These are phyloP conservation scores for Melinaea menophilus DNA, from an alignment of 2,888 invertebrate species.

Conservation along the genomic window DNA sequence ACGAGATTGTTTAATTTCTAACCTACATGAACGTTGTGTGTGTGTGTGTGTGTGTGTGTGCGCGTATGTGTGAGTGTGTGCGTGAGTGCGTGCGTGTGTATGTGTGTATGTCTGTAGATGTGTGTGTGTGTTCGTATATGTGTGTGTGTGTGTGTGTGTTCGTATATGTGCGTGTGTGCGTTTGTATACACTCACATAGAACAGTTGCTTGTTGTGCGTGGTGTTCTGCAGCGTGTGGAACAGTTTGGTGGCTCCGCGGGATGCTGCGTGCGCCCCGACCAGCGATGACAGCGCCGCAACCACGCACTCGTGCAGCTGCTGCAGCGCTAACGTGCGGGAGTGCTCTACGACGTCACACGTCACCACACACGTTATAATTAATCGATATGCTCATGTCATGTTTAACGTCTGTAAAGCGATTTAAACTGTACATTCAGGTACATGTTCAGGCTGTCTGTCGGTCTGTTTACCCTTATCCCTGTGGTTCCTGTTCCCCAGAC, in stretches of 20 bases:
- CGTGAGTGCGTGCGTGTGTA: no score
- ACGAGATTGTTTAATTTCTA: neutral
- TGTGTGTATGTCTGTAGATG: no score
- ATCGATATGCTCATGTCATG: no score
- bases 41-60: conserved; percentile 1
- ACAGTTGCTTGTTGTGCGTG: conserved; percentile 91
- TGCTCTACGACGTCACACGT: conserved; percentile 58
- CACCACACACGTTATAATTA: no score
- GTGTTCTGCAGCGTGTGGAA: conserved; percentile 92
- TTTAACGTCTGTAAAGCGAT: no score
- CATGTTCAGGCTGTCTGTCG: no score
- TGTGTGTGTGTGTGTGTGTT: no score
- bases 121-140: no score
- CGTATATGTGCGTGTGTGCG: neutral
- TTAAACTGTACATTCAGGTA: no score
- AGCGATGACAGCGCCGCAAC: conserved; percentile 89
- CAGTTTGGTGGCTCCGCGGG: conserved; percentile 89
- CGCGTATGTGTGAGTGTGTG: neutral
- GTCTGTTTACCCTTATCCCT: conserved; percentile 60
- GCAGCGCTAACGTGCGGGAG: conserved; percentile 82
- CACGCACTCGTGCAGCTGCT: conserved; percentile 84
- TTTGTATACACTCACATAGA: conserved; percentile 84
- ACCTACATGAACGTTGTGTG: conserved; percentile 6
- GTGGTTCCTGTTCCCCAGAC: conserved; percentile 60
- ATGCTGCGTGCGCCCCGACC: conserved; percentile 90